phyloP scores from a whole-genome alignment of 2,113 vertebrate species.

The Podiceps cristatus region DNA sequence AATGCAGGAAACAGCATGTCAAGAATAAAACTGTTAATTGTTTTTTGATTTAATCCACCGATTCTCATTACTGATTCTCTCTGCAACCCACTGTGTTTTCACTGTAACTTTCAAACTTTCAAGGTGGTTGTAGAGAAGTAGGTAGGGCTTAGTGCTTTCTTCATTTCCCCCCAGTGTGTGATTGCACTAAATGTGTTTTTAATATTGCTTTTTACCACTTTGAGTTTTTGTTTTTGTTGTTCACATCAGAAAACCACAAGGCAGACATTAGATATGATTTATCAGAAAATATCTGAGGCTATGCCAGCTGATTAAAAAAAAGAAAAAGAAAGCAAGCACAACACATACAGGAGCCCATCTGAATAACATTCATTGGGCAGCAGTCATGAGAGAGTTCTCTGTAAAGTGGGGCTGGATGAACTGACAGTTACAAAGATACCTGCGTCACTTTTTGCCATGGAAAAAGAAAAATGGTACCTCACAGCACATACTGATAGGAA shows the following conservation, averaged over 20 bases:
- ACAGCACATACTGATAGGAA: not conserved
- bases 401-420: not conserved
- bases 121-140: constrained; percentile 28
- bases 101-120: constrained; percentile 44
- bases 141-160: constrained; percentile 38
- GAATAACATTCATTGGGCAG: not conserved
- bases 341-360: not conserved
- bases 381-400: constrained; percentile 4
- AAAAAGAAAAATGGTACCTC: not conserved
- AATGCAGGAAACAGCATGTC: constrained; percentile 45
- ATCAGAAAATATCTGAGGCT: constrained; percentile 32
- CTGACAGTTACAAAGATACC: not conserved
- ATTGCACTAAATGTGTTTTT: constrained; percentile 63
- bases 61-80: constrained; percentile 43
- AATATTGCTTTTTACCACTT: constrained; percentile 57
- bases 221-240: constrained; percentile 29
- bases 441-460: not conserved
- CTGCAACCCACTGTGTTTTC: constrained; percentile 23
- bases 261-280: constrained; percentile 56
- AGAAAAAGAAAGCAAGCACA: constrained; percentile 15
- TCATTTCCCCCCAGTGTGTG: constrained; percentile 39
- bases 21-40: constrained; percentile 48
- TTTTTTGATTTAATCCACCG: constrained; percentile 57
- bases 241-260: constrained; percentile 56
- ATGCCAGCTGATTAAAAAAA: constrained; percentile 38